phyloP scores from a whole-genome alignment of 2,888 invertebrate species.

The Caprella mutica region DNA sequence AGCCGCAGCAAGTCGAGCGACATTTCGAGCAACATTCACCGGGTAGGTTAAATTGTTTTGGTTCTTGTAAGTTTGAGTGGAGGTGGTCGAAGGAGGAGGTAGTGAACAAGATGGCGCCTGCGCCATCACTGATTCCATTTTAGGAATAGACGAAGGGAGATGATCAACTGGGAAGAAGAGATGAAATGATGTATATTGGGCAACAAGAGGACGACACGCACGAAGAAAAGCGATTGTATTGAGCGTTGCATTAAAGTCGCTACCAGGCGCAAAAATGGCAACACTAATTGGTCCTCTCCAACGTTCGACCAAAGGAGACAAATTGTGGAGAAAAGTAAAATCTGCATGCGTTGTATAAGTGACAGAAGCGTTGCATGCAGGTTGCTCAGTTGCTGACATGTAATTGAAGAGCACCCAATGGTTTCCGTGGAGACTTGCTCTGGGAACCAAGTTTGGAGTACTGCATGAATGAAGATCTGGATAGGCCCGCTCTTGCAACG shows the following conservation, averaged over 20 bases:
- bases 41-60: conserved; percentile 73
- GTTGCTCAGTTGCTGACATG: conserved; percentile 49
- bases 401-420: conserved; percentile 85
- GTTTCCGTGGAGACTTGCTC: conserved; percentile 55
- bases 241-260: conserved; percentile 64
- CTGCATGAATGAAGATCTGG: conserved; percentile 30
- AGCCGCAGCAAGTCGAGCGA: conserved; percentile 69
- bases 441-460: conserved; percentile 16
- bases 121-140: conserved; percentile 36
- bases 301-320: conserved; percentile 67
- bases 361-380: conserved; percentile 68
- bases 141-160: conserved; percentile 49
- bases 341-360: conserved; percentile 89
- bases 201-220: conserved; percentile 62
- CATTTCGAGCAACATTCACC: conserved; percentile 77
- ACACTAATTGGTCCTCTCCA: conserved; percentile 82
- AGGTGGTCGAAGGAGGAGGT: conserved; percentile 49
- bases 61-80: conserved; percentile 47
- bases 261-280: conserved; percentile 75
- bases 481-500: conserved; percentile 28
- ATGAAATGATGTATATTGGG: conserved; percentile 73
- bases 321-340: conserved; percentile 79
- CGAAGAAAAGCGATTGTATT: conserved; percentile 69
- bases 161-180: conserved; percentile 77
- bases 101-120: conserved; percentile 55